A percentile compares a stretch with the other conserved stretches of the same genome.
phyloP scores from a whole-genome alignment of 2,113 vertebrate species.

The Leptobrachium ailaonicum region DNA sequence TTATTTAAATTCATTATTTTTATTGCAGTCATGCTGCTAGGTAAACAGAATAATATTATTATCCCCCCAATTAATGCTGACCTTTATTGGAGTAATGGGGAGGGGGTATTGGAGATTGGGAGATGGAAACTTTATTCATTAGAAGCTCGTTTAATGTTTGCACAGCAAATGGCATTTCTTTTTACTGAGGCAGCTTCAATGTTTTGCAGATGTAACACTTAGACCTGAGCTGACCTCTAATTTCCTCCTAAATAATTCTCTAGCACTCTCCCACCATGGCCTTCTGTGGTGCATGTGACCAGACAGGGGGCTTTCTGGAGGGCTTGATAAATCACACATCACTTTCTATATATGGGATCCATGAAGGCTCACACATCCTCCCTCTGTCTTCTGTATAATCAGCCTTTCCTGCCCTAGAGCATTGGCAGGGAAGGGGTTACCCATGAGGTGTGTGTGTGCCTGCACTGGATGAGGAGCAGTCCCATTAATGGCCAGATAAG shows the following conservation, averaged over 20 bases:
- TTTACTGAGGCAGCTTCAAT: constrained; percentile 53
- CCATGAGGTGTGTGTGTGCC: neutral
- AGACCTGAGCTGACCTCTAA: constrained; percentile 53
- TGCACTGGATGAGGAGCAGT: neutral
- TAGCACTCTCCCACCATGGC: constrained; percentile 47
- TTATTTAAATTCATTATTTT: constrained; percentile 23
- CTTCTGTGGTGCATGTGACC: neutral
- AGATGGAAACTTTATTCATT: constrained; percentile 54
- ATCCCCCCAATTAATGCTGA: constrained; percentile 37
- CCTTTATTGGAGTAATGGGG: constrained; percentile 44
- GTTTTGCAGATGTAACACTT: constrained; percentile 62
- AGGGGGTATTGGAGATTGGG: constrained; percentile 15
- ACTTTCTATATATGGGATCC: no score
- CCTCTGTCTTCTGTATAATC: neutral
- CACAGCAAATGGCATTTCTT: constrained; percentile 58
- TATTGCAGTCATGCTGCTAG: constrained; percentile 36
- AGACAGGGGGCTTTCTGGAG: neutral
- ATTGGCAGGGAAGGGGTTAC: constrained; percentile 8
- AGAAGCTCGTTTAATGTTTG: constrained; percentile 59
- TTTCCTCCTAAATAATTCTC: constrained; percentile 47
- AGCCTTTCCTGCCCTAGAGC: no score
- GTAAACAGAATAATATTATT: constrained; percentile 47
- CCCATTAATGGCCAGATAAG: constrained; percentile 46
- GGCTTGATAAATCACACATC: neutral
- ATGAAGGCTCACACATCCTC: neutral